Conservation (phyloP, 2,797 vertebrate genomes). For the Enteromius fasciolatus region DNA sequence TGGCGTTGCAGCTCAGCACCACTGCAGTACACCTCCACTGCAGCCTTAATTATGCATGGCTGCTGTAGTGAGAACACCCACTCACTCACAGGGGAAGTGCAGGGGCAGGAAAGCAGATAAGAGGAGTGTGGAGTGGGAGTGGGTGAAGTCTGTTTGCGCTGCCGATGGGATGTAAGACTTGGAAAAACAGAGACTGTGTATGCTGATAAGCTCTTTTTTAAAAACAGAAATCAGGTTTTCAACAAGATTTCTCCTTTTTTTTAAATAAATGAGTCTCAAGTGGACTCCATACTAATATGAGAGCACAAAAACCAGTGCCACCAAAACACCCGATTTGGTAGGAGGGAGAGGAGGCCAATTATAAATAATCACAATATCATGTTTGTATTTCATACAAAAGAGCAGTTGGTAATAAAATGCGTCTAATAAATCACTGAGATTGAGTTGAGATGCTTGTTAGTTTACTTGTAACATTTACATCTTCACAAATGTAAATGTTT, state of each 20-base stretch:
- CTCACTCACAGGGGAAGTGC: slow-evolving; percentile 61
- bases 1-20: slow-evolving; percentile 46
- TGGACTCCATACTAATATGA: not conserved
- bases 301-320: not conserved
- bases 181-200: slow-evolving; percentile 12
- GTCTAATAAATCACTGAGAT: not conserved
- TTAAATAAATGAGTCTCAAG: not conserved
- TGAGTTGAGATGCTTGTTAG: not conserved
- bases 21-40: slow-evolving; percentile 50
- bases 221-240: not conserved
- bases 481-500: not conserved
- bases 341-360: not conserved
- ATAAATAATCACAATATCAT: not conserved
- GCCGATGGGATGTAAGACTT: slow-evolving; percentile 43
- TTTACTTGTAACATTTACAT: not conserved
- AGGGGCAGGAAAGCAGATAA: slow-evolving; percentile 57
- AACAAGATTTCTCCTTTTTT: not conserved
- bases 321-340: not conserved
- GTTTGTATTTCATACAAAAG: not conserved
- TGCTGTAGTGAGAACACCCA: slow-evolving; percentile 58
- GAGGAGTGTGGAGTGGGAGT: slow-evolving; percentile 32
- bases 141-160: slow-evolving; percentile 35
- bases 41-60: slow-evolving; percentile 55
- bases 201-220: slow-evolving; percentile 16
- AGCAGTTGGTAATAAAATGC: not conserved